phyloP scores from a whole-genome alignment of 2,797 vertebrate genomes.

The Telmatherina bonti region DNA sequence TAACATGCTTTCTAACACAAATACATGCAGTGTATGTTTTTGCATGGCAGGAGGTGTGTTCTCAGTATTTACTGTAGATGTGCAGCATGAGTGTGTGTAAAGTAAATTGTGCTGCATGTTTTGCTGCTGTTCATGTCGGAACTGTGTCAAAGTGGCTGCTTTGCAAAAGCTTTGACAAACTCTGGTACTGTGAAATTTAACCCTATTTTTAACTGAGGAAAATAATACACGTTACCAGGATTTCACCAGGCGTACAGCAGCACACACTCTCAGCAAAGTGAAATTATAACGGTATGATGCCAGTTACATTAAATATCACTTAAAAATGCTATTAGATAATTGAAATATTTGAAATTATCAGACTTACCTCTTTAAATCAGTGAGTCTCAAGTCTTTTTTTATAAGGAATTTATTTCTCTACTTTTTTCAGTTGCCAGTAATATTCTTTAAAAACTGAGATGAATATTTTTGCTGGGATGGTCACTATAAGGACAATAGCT shows the following conservation, averaged over 20 bases:
- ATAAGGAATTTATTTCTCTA: too few relatives aligned
- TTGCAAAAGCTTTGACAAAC: conserved; percentile 36
- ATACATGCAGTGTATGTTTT: conserved; percentile 27
- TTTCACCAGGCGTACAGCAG: background rate
- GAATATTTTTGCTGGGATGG: too few relatives aligned
- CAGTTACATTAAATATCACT: too few relatives aligned
- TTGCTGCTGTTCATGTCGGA: conserved; percentile 55
- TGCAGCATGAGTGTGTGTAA: conserved; percentile 39
- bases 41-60: conserved; percentile 49
- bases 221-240: conserved; percentile 1
- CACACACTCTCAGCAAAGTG: background rate
- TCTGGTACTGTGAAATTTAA: background rate
- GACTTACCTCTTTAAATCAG: too few relatives aligned
- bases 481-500: too few relatives aligned
- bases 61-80: conserved; percentile 18
- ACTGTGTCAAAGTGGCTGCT: conserved; percentile 46
- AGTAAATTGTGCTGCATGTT: conserved; percentile 59
- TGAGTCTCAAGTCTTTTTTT: too few relatives aligned
- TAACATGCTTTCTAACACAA: conserved; percentile 44
- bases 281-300: too few relatives aligned
- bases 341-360: too few relatives aligned
- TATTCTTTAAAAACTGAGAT: too few relatives aligned
- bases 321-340: too few relatives aligned
- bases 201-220: background rate
- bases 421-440: too few relatives aligned